Base-by-base conservation (phyloP, 2,888 invertebrate genomes). In the Oscheius sp. region DNA sequence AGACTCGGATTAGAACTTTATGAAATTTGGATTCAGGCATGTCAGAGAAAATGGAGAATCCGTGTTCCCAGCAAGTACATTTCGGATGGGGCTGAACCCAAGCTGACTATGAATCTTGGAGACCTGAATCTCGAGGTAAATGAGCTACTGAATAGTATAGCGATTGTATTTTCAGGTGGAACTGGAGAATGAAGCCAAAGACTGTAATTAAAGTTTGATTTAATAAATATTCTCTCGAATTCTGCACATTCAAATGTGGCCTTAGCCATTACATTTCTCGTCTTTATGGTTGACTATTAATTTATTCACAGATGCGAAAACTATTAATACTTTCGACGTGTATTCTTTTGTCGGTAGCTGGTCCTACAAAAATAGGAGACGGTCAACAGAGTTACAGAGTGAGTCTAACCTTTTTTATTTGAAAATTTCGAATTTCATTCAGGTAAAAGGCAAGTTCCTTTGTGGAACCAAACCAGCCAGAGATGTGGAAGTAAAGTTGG, bases 31-130 rank as follows among this genome's bases (percentile, higher is more conserved):
- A 7, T 41, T 66, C 71, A 87, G 85, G 82, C 83, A 0, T 88
- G 88, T 69, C 84, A 85, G 72, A 77, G 88, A 9, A 85, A 85
- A 73, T 88, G 88, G 88, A 76, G 83, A 3, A 85, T 88, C 59
- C 79, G 81, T 43, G 82, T 88, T 61, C 87, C 88, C 6, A 79
- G 81, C 69, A 86, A 87, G 63, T 88, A 87, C 78, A 86, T 88
- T 41, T 76, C 75, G n/a, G 75, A 76, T 35, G 84, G 83, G 23
- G 66, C 72, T 2, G 71, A 75, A 45, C 75, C 76, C 1, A 72
- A 53, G 18, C 35, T 78, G 49, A 23, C 77, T 41, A 82, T 87
- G 77, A 76, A 83, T 64, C 43, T 83, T n/a, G 83, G 87, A 46
- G 73, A 64, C 3, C 52, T 87, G 73, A 87, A 87, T 72, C 68